Evolutionary conservation across 2,888 invertebrate genomes (phyloP).

Genomic region (Xanthostigma xanthostigma): DNA sequence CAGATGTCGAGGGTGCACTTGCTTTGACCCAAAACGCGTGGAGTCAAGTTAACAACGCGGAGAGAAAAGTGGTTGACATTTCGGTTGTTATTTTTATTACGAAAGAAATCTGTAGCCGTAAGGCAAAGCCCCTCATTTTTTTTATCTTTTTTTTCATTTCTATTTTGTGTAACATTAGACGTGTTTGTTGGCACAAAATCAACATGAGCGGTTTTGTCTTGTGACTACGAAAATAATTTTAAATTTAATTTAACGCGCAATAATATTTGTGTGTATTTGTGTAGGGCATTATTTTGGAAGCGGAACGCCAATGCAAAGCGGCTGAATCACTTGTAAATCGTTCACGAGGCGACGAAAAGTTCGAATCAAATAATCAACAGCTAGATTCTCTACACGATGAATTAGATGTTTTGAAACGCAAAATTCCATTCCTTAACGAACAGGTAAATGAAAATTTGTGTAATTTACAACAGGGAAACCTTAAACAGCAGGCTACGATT

Average conservation of each 20-base stretch:
- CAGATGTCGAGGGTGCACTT: constrained; percentile 88
- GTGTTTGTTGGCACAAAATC: too few species aligned
- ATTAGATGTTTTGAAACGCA: constrained; percentile 32
- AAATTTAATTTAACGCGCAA: too few species aligned
- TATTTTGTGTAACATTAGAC: too few species aligned
- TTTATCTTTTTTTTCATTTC: too few species aligned
- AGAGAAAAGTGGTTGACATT: constrained; percentile 25
- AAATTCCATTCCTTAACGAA: constrained; percentile 8
- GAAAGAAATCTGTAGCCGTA: too few species aligned
- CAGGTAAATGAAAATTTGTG: background rate
- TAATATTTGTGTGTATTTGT: constrained; percentile 8
- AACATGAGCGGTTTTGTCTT: too few species aligned
- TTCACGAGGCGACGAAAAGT: constrained; percentile 35
- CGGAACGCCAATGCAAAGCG: constrained; percentile 46
- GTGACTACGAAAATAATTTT: too few species aligned
- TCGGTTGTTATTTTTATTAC: constrained; percentile 11
- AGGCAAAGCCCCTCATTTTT: too few species aligned
- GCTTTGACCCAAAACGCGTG: constrained; percentile 76
- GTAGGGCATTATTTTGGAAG: constrained; percentile 32
- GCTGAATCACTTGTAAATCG: constrained; percentile 46
- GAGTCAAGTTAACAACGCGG: constrained; percentile 45
- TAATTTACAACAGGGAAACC: too few species aligned
- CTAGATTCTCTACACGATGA: constrained; percentile 38
- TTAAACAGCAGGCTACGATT: too few species aligned
- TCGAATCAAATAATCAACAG: constrained; percentile 47